Evolutionary conservation across 2,888 invertebrate species (phyloP), one percentile per base, ranked within the genome.

Genomic region (Zygogramma bicolorata): DNA sequence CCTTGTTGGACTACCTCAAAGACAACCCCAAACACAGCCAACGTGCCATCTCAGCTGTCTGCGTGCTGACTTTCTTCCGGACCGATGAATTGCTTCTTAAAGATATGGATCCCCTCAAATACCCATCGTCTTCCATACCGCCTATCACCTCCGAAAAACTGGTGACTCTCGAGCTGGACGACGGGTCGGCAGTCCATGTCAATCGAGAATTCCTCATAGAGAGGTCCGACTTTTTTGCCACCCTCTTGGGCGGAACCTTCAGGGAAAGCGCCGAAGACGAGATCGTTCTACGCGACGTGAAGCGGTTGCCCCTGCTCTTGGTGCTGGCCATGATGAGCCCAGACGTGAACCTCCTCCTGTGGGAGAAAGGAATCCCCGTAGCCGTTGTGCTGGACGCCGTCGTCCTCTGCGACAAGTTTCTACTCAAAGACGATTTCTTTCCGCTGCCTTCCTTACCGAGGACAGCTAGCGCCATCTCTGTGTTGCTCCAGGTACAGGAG

Each of bases 231-330:
- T 92, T 91, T 61, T 95, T 95, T 81, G 90, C 90, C 62, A 92
- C 93, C 1, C 92, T 95, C 91, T 87, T 95, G n/a, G 90, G 90
- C 81, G 94, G 94, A 0, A 88, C 90, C 66, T 95, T 94, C 83
- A 90, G 90, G 65, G 95, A 95, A 84, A 92, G 93, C 0, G 85
- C 84, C 40, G 89, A 92, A 82, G 88, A 89, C 70, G 88, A 88
- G 77, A 89, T 92, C 0, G 85, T 85, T 31, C 82, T 92, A 31
- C 88, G 88, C 77, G 88, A 91, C 77, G 90, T 75, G 1, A 57
- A 73, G 59, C 58, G 27, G 20, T 49, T 71, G 31, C 89, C 87
- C 61, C 88, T 88, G 68, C 89, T 88, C 80, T 91, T 88, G 80
- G 82, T 91, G 29, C 84, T 91, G 2, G 88, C 88, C 25, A 83